These are phyloP conservation scores for Porphyrio hochstetteri DNA, from an alignment of 2,113 vertebrate genomes.

Conservation along the genomic window DNA sequence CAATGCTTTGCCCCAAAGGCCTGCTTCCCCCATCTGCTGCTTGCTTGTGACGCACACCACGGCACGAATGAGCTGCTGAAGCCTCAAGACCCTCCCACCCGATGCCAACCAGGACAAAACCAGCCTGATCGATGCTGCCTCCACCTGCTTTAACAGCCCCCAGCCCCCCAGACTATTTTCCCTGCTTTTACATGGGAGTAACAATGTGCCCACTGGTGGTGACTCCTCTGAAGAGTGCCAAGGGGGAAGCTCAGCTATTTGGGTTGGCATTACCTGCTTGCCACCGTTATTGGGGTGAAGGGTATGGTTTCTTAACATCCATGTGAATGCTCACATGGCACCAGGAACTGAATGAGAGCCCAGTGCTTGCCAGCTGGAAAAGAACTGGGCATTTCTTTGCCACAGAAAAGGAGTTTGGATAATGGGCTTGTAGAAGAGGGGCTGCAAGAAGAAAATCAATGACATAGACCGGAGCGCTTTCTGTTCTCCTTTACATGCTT, in stretches of 20 bases:
- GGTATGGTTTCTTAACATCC: not conserved
- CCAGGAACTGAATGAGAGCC: not conserved
- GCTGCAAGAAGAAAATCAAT: not conserved
- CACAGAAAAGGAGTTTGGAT: not conserved
- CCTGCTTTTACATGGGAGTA: not conserved
- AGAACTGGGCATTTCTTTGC: not conserved
- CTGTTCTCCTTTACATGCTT: not conserved
- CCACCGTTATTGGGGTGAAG: not conserved
- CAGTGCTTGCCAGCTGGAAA: not conserved
- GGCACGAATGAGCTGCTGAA: rapidly evolving
- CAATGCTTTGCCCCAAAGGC: not conserved
- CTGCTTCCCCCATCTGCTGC: not conserved
- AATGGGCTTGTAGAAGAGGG: not conserved
- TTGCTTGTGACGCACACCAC: rapidly evolving
- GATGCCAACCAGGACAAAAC: too few species aligned
- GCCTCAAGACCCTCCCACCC: rapidly evolving
- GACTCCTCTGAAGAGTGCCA: not conserved
- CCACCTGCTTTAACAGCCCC: not conserved
- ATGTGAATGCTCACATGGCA: not conserved
- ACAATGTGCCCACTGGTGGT: rapidly evolving
- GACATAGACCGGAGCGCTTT: rapidly evolving
- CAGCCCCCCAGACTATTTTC: too few species aligned
- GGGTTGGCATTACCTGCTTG: not conserved
- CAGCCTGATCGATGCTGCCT: rapidly evolving
- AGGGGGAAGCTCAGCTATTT: not conserved